Conservation (phyloP, 2,797 vertebrate species). For the Crocodylus rhombifer region DNA sequence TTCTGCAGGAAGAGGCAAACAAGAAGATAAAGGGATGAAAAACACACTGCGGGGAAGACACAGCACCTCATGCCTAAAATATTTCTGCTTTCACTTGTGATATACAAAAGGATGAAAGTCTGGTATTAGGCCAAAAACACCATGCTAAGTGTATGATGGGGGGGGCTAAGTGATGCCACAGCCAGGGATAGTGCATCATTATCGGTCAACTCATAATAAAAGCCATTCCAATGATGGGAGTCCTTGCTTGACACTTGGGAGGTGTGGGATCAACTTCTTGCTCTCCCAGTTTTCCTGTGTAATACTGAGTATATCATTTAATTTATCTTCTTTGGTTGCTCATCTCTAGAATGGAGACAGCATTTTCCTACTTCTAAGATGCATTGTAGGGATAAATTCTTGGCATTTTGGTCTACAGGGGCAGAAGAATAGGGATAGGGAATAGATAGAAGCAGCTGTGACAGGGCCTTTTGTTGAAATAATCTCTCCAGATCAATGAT, state of each 20-base stretch:
- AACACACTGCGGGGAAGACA: neutral
- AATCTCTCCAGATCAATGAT: neutral
- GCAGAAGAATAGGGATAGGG: neutral
- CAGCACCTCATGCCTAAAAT: conserved; percentile 46
- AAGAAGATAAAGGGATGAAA: conserved; percentile 56
- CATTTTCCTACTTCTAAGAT: neutral
- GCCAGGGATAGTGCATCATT: neutral
- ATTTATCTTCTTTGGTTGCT: neutral
- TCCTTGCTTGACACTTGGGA: neutral
- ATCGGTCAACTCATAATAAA: neutral
- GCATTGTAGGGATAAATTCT: conserved; percentile 3
- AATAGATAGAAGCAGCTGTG: neutral
- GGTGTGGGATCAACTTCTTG: neutral
- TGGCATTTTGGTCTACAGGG: neutral
- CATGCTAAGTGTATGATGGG: neutral
- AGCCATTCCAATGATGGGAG: neutral
- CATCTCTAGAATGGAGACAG: neutral
- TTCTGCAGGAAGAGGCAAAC: conserved; percentile 61
- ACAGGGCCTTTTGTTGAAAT: neutral
- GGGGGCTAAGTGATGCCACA: neutral
- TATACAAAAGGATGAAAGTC: neutral
- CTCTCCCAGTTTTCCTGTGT: neutral
- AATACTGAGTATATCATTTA: neutral
- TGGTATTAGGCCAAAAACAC: neutral
- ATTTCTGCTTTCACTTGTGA: conserved; percentile 37